Evolutionary conservation across 2,797 vertebrate species (phyloP), one percentile per base, ranked within the genome.

Genomic region (Falco peregrinus): DNA sequence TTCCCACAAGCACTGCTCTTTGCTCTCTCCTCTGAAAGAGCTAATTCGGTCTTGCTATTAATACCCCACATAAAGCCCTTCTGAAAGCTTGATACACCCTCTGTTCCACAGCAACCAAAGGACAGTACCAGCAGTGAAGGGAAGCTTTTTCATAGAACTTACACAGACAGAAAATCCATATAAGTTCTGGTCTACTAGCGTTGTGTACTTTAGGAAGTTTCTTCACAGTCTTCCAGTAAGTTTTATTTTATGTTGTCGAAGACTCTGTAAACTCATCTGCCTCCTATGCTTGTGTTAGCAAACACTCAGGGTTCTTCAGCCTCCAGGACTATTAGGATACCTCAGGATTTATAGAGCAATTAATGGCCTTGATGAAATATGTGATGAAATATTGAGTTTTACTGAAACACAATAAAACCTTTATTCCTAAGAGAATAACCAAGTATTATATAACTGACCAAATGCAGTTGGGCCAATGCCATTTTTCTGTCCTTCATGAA

Each of bases 381-480:
- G 14, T 60, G 18, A 41, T 0, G 1, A 89, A 84, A 80, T 43
- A 37, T 0, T 56, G 54, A 67, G 10, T 77, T 74, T 67, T 84
- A 57, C 5, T 82, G 31, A 90, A 81, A 84, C 2, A 29, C 5
- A 81, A 11, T 24, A 50, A 89, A 84, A 56, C 14, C 6, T 47
- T 84, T 59, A 33, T 90, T 67, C 24, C 16, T 56, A 64, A 43
- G 48, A 41, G 61, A 67, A 88, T 39, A 0, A 39, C 17, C 26
- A 33, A 59, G 10, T 37, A 39, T 50, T 91, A 47, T 54, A 28
- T 37, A 91, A 61, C 16, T 48, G 16, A 57, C 18, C 29, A 57
- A 79, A 59, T 0, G 1, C 11, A 13, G 18, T 53, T 61, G 17
- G 6, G 29, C 56, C 1, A 1, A 19, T 70, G 33, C 8, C 1